These are phyloP conservation scores for Melanaphis sacchari DNA, from an alignment of 1,140 invertebrate species.

Conservation along the genomic window DNA sequence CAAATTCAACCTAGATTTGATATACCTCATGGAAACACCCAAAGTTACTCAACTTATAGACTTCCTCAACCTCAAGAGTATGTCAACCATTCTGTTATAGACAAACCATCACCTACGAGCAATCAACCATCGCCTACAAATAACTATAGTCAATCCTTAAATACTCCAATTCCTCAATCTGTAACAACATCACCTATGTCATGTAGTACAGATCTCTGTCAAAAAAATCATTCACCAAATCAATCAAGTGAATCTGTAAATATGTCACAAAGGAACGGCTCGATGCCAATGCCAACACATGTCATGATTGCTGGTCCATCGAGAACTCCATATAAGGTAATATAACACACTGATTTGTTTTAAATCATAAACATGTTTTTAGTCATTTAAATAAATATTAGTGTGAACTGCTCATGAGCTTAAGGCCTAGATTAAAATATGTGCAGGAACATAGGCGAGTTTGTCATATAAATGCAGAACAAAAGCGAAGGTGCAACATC, in stretches of 20 bases:
- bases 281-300: conserved; percentile 58
- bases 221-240: conserved; percentile 44
- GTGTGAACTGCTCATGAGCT: conserved; percentile 61
- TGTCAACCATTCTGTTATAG: conserved; percentile 19
- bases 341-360: conserved; percentile 49
- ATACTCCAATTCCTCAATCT: conserved; percentile 46
- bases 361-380: conserved; percentile 9
- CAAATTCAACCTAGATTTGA: conserved; percentile 55
- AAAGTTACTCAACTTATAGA: conserved; percentile 41
- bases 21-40: conserved; percentile 33
- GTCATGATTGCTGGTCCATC: conserved; percentile 56
- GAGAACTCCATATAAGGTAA: conserved; percentile 61
- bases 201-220: conserved; percentile 43
- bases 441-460: conserved; percentile 74
- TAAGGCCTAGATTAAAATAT: conserved; percentile 60
- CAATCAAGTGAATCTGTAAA: conserved; percentile 32
- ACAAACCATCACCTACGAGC: conserved; percentile 18
- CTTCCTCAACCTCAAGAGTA: conserved; percentile 42
- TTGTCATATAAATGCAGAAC: conserved; percentile 96
- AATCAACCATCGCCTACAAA: conserved; percentile 49
- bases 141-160: conserved; percentile 51
- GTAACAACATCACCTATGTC: conserved; percentile 37
- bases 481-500: conserved; percentile 96
- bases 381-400: conserved; percentile 36
- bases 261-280: conserved; percentile 42